phyloP scores from a whole-genome alignment of 2,797 vertebrate species.

The Anguilla anguilla region DNA sequence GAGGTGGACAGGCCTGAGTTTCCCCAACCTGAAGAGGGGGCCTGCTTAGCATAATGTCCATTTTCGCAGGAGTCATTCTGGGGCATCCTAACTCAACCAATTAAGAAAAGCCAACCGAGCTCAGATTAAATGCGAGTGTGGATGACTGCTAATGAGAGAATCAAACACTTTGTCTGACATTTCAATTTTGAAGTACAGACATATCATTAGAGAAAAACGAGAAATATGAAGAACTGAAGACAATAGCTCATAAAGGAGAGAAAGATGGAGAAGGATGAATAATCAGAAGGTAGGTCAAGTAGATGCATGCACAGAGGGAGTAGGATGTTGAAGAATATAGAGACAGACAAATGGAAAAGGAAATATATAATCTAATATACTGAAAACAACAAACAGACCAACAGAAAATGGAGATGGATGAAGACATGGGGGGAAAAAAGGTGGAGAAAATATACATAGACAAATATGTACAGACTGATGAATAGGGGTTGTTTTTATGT shows the following conservation, averaged over 20 bases:
- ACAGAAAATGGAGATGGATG: neutral
- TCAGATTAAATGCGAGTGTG: neutral
- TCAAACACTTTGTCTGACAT: neutral
- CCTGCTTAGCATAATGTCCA: slow-evolving; percentile 5
- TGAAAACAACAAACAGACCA: neutral
- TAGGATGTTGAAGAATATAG: neutral
- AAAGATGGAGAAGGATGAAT: slow-evolving; percentile 7
- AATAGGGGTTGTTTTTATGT: no score
- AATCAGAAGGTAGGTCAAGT: neutral
- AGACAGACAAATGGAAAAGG: neutral
- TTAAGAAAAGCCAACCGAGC: neutral
- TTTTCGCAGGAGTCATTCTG: neutral
- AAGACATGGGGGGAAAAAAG: no score
- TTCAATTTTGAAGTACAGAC: neutral
- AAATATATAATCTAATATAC: neutral
- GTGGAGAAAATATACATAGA: no score
- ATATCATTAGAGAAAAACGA: neutral
- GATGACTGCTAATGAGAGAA: slow-evolving; percentile 1
- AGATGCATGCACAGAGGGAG: neutral
- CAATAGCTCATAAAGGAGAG: neutral
- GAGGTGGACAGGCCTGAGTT: neutral
- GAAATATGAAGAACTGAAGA: neutral
- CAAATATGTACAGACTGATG: no score
- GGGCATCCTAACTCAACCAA: neutral
- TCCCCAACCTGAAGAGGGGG: no score